These are phyloP conservation scores for Micropterix aruncella DNA, from an alignment of 2,888 invertebrate species.

Conservation along the genomic window DNA sequence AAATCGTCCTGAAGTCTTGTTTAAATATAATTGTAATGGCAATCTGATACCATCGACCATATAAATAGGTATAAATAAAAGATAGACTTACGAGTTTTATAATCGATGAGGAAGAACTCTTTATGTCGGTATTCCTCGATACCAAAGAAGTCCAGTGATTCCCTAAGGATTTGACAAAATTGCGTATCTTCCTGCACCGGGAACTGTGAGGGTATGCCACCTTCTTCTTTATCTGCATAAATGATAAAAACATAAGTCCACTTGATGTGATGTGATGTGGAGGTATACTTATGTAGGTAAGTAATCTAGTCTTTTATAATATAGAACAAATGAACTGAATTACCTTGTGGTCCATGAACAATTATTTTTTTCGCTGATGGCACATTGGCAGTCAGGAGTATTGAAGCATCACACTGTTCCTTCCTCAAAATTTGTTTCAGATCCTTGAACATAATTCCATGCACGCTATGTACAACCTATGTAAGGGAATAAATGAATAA, in stretches of 20 bases:
- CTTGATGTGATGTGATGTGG: not conserved
- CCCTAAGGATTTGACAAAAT: slow-evolving; percentile 86
- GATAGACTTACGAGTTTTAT: slow-evolving; percentile 96
- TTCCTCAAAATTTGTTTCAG: slow-evolving; percentile 95
- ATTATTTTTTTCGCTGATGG: slow-evolving; percentile 98
- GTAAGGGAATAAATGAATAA: slow-evolving; percentile 16
- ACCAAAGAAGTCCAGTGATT: slow-evolving; percentile 93
- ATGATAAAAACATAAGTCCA: not conserved
- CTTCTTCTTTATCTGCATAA: slow-evolving; percentile 61
- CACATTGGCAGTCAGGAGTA: slow-evolving; percentile 94
- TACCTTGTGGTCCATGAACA: slow-evolving; percentile 80
- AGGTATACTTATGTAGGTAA: not conserved
- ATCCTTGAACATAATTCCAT: slow-evolving; percentile 99
- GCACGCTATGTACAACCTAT: slow-evolving; percentile 92
- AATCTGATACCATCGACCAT: no score
- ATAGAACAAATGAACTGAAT: slow-evolving; percentile 16
- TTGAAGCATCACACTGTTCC: slow-evolving; percentile 97
- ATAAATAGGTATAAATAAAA: no score
- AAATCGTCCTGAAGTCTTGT: no score
- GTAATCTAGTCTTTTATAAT: no score
- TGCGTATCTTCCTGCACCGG: slow-evolving; percentile 97
- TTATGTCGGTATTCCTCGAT: slow-evolving; percentile 82
- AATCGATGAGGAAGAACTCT: slow-evolving; percentile 92
- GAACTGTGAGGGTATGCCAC: slow-evolving; percentile 95
- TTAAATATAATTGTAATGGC: no score